These are phyloP conservation scores for Enteromius viviparus DNA, from an alignment of 2,797 vertebrate species.

Conservation along the genomic window DNA sequence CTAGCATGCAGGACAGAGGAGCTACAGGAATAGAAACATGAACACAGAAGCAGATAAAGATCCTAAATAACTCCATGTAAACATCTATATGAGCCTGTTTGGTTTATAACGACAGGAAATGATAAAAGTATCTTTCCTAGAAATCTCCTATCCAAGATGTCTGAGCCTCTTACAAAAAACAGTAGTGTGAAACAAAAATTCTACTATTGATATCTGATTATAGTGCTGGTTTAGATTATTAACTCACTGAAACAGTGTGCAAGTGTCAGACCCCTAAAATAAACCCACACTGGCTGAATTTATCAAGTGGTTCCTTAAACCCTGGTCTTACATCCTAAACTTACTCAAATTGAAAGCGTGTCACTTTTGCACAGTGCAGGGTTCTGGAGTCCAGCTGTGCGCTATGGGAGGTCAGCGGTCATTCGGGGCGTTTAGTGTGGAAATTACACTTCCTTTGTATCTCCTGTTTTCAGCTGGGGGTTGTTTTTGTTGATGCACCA, in stretches of 20 bases:
- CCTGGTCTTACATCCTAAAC: neutral
- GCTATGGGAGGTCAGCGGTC: neutral
- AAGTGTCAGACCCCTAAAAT: neutral
- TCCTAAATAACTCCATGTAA: constrained; percentile 12
- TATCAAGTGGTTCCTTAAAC: neutral
- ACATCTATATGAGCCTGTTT: neutral
- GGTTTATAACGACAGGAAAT: constrained; percentile 4
- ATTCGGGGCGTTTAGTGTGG: constrained; percentile 20
- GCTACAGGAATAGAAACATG: neutral
- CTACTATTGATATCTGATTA: neutral
- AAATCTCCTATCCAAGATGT: neutral
- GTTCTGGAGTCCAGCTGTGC: constrained; percentile 30
- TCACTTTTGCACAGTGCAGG: neutral
- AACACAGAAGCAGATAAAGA: constrained; percentile 2
- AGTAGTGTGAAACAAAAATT: neutral
- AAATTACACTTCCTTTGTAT: constrained; percentile 43
- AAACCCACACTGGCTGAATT: neutral
- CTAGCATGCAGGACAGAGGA: neutral
- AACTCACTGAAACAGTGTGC: neutral
- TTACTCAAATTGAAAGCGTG: neutral
- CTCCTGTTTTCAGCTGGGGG: neutral
- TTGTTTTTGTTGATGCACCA: neutral
- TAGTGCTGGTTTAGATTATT: neutral
- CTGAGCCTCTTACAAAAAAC: neutral
- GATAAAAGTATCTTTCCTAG: neutral